phyloP scores from a whole-genome alignment of 2,888 invertebrate species.

The Bruchidius siliquastri region DNA sequence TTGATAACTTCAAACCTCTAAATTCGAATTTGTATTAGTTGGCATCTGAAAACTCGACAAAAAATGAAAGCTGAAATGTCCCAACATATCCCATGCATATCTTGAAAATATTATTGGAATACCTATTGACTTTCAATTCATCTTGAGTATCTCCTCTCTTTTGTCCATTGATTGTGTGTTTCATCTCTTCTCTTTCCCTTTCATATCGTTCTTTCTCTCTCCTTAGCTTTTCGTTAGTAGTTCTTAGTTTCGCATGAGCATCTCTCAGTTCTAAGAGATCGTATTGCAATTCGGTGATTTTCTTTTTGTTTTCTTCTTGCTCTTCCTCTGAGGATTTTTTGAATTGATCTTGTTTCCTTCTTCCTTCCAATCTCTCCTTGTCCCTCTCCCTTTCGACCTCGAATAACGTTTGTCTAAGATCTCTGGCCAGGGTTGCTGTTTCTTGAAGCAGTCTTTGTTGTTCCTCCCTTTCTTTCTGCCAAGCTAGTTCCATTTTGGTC shows the following conservation, averaged over 20 bases:
- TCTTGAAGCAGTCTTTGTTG: conserved; percentile 86
- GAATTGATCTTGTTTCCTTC: conserved; percentile 77
- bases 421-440: conserved; percentile 83
- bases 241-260: conserved; percentile 85
- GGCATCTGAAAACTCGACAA: no score
- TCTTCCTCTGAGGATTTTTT: conserved; percentile 84
- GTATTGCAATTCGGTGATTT: conserved; percentile 77
- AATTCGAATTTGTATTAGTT: no score
- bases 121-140: conserved; percentile 63
- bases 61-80: no score
- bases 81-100: no score
- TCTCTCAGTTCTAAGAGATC: conserved; percentile 84
- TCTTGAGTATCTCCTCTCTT: conserved; percentile 59
- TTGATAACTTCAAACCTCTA: no score
- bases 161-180: conserved; percentile 48
- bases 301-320: conserved; percentile 81
- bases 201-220: conserved; percentile 84
- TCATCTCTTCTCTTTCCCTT: conserved; percentile 65
- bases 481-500: conserved; percentile 84
- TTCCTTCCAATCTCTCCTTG: conserved; percentile 81
- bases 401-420: conserved; percentile 80
- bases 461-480: conserved; percentile 92
- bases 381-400: conserved; percentile 88
- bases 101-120: no score
- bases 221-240: conserved; percentile 84